These are phyloP conservation scores for Archivesica marissinica DNA, from an alignment of 1,140 invertebrate genomes.

Conservation along the genomic window DNA sequence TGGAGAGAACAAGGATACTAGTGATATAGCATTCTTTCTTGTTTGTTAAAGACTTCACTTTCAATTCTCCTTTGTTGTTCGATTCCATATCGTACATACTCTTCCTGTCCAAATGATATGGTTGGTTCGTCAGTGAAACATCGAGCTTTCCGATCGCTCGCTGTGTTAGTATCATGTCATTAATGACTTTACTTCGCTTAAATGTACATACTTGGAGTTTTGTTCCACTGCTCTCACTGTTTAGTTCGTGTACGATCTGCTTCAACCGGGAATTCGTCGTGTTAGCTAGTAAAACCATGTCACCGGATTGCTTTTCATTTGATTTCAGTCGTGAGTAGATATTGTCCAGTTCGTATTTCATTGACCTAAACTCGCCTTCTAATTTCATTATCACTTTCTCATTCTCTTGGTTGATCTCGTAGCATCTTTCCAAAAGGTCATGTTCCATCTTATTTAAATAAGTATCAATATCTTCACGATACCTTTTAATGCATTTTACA, in stretches of 20 bases:
- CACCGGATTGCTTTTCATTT: neutral
- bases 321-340: neutral
- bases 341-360: neutral
- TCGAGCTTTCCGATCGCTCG: neutral
- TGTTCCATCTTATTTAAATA: slow-evolving; percentile 10
- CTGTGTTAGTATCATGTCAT: neutral
- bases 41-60: neutral
- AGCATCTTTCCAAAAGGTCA: neutral
- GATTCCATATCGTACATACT: neutral
- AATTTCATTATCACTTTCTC: neutral
- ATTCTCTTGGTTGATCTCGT: neutral
- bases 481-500: neutral
- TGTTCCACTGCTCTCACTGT: neutral
- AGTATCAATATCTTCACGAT: slow-evolving; percentile 6
- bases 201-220: neutral
- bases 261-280: neutral
- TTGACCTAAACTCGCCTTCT: neutral
- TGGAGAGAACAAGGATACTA: neutral
- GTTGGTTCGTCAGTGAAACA: neutral
- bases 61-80: neutral
- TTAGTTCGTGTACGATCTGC: neutral
- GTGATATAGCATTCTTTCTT: neutral
- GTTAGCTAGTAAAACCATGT: neutral
- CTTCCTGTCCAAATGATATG: neutral
- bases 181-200: neutral